Evolutionary conservation across 1,140 invertebrate species (phyloP), one percentile per base, ranked within the genome.

Genomic region (Cotesia vestalis): DNA sequence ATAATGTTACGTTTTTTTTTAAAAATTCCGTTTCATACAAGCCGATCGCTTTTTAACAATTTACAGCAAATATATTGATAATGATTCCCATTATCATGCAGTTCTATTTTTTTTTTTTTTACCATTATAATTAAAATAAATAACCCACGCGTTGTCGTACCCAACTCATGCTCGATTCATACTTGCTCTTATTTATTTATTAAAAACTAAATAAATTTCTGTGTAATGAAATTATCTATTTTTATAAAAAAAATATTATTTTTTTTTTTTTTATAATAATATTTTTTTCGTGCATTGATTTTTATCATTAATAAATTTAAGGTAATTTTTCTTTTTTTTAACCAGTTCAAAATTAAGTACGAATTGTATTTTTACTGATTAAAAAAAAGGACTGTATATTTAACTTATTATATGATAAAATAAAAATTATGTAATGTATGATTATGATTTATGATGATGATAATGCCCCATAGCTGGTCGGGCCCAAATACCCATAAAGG

Each of bases 151-250:
- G 70, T 77, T 79, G 81, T 84, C 76, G 79, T 83, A 81, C 81
- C 82, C 78, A 82, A 83, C 80, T 82, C 80, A 82, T 83, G 79
- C 80, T 78, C 59, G 36, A 52, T 66, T 73, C 66, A 67, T 59
- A 11, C 40, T 46, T 46, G 40, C 20, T 60, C 61, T 35, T 68
- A 55, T 66, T 20, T 6, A 53, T 36, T 51, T 27, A 69, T 27
- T 27, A 57, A 57, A 67, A 35, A 73, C 52, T 64, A 68, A 63
- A 72, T 57, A 67, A 69, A 72, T 57, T 40, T 60, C 27, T 27
- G 27, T 66, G 3, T 62, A 66, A 62, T 67, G n/a, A 20, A 35
- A 59, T 51, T 62, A 9, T 36, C 14, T 36, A n/a, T 27, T 27
- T 27, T 27, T 27, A 2, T 27, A 27, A 27, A 27, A 27, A 2